Conservation (phyloP, 2,888 invertebrate genomes). For the Polyommatus iphigenia region DNA sequence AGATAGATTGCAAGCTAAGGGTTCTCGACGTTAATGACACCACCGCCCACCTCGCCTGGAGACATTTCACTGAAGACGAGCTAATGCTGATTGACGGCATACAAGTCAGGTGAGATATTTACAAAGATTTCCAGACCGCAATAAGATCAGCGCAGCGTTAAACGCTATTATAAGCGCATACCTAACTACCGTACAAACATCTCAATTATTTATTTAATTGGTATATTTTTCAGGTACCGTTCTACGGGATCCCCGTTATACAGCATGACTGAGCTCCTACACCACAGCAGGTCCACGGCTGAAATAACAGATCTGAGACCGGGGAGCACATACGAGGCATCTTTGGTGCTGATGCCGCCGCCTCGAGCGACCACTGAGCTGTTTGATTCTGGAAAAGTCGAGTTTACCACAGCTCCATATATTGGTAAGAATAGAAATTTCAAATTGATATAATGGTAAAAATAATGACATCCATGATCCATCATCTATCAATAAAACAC, state of each 20-base stretch:
- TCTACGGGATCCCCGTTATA: slow-evolving; percentile 91
- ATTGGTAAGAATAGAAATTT: slow-evolving; percentile 73
- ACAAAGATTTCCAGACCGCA: not conserved
- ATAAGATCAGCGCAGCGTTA: not conserved
- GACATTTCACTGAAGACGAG: slow-evolving; percentile 89
- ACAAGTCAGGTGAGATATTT: slow-evolving; percentile 80
- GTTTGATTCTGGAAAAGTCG: slow-evolving; percentile 84
- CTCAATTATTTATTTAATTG: not conserved
- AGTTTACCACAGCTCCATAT: slow-evolving; percentile 86
- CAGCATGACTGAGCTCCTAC: slow-evolving; percentile 91
- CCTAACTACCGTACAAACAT: not conserved
- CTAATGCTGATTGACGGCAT: slow-evolving; percentile 92
- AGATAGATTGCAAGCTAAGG: slow-evolving; percentile 86
- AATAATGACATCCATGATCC: not conserved
- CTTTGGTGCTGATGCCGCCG: slow-evolving; percentile 91
- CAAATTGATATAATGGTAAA: too few relatives aligned
- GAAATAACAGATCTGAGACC: slow-evolving; percentile 89
- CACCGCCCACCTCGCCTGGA: slow-evolving; percentile 89
- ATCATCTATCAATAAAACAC: too few relatives aligned
- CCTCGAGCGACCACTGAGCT: slow-evolving; percentile 89
- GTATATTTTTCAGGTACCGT: slow-evolving; percentile 81
- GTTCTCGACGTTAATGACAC: slow-evolving; percentile 89
- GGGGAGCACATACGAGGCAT: slow-evolving; percentile 89
- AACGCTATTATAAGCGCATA: not conserved
- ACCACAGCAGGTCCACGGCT: slow-evolving; percentile 88